Percentiles rank a stretch among this genome's conserved stretches.
Conservation (phyloP, 1,140 invertebrate species). For the Ceratosolen fusciceps region DNA sequence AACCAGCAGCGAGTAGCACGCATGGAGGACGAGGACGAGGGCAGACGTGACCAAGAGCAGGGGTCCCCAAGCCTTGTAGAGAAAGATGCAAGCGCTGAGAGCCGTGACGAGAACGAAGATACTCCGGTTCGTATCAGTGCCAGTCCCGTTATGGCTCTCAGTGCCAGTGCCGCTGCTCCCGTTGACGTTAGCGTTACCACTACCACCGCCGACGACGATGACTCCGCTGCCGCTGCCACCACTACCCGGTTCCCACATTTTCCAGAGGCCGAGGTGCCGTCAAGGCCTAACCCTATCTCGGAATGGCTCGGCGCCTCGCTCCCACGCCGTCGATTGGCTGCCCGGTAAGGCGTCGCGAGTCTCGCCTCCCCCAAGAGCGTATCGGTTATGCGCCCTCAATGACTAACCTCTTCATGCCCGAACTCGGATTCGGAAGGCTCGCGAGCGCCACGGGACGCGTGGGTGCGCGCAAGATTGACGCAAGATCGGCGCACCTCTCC, state of each 20-base stretch:
- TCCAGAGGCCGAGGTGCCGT: conserved; percentile 47
- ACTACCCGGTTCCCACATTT: conserved; percentile 68
- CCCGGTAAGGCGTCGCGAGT: not conserved
- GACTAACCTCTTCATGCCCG: conserved; percentile 66
- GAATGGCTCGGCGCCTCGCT: not conserved
- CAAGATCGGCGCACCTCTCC: no score
- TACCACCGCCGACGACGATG: no score
- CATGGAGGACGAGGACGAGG: conserved; percentile 60
- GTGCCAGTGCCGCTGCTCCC: no score
- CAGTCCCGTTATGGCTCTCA: not conserved
- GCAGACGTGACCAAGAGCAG: conserved; percentile 59
- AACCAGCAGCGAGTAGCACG: conserved; percentile 63
- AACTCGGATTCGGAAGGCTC: no score
- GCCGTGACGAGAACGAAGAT: conserved; percentile 61
- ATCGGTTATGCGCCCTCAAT: conserved; percentile 53
- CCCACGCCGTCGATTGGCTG: not conserved
- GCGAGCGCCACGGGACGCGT: no score
- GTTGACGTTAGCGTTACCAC: no score
- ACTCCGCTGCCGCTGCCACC: conserved; percentile 9
- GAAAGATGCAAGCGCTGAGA: conserved; percentile 60
- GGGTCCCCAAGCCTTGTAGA: conserved; percentile 64
- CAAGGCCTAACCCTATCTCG: not conserved
- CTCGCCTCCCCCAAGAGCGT: not conserved
- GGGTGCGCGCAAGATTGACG: no score
- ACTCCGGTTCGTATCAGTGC: conserved; percentile 47